Percentiles rank a stretch among this genome's conserved stretches.
Conservation (phyloP, 2,113 vertebrate species). For the Anoura caudifer region DNA sequence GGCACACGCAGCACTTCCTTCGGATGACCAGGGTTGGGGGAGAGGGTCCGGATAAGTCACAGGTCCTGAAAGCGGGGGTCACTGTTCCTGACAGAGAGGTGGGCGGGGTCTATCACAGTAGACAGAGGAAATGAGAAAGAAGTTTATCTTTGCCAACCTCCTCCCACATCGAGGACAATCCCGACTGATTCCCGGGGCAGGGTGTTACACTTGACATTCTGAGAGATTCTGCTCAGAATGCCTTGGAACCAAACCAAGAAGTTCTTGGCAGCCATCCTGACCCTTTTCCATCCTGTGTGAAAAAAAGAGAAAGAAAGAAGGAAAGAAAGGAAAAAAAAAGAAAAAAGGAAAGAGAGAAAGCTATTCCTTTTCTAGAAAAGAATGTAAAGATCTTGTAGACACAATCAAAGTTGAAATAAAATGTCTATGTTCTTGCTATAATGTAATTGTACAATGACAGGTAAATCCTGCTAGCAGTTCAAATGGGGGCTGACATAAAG, state of each 20-base stretch:
- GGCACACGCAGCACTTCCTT: not conserved
- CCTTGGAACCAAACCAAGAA: constrained; percentile 53
- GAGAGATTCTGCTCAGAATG: not conserved
- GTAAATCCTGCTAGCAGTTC: constrained; percentile 20
- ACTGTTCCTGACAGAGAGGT: not conserved
- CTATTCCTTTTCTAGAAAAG: constrained; percentile 1
- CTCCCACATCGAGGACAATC: not conserved
- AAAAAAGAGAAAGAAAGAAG: not conserved
- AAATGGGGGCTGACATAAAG: not conserved
- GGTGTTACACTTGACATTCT: not conserved
- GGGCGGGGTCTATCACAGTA: not conserved
- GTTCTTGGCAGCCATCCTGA: constrained; percentile 37
- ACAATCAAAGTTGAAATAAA: not conserved
- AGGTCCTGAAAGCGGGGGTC: not conserved
- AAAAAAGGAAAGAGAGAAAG: not conserved
- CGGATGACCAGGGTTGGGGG: not conserved
- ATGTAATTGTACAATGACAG: not conserved
- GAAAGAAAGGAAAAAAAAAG: not conserved
- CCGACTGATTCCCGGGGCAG: not conserved
- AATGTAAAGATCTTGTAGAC: not conserved
- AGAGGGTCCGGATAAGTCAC: not conserved
- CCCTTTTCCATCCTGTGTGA: not conserved
- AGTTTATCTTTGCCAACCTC: not conserved
- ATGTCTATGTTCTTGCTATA: not conserved
- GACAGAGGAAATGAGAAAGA: not conserved